Evolutionary conservation across 1,140 invertebrate genomes (phyloP), one percentile per base, ranked within the genome.

Genomic region (Atta colombica): DNA sequence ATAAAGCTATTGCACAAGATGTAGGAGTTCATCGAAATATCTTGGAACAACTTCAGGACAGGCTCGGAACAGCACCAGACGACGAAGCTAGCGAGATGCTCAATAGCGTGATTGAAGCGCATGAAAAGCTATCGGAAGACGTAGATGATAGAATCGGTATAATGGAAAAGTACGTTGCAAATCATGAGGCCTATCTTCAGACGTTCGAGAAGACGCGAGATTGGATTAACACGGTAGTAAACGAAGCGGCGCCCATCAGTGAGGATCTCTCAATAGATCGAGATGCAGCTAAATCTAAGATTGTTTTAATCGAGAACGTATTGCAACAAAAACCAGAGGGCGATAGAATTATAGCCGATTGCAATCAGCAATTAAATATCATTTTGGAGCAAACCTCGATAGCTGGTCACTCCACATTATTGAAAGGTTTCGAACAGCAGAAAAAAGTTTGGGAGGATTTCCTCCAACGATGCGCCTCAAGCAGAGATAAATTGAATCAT

Each of bases 101-200:
- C 0, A 96, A 96, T 35, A 96, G 96, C 58, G 97, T 97, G 21
- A 96, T 97, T 53, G 96, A 97, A 16, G 96, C 97, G 65, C 98
- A 98, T 90, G 96, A 97, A 60, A 96, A 96, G 39, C 94, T 98
- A 12, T 96, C 96, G 0, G 96, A 96, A 87, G 96, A 97, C 91
- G 96, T 98, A 2, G 95, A 97, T 89, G 96, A 97, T 65, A 96
- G 97, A 90, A 97, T 98, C 65, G 93, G 94, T 31, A 93, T 96
- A 3, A 96, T 96, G 63, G 97, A 98, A 92, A 97, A 97, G 87
- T 96, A 98, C 89, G 97, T 98, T 0, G 92, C 95, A 0, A 97
- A 98, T 92, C 98, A 99, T 93, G 98, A 99, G 95, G 96, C 96
- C 85, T 98, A 98, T 92, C 96, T 97, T 16, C 97, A 98, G 93